Evolutionary conservation across 2,797 vertebrate species (phyloP), one percentile per base, ranked within the genome.

Genomic region (Acanthornis magna): DNA sequence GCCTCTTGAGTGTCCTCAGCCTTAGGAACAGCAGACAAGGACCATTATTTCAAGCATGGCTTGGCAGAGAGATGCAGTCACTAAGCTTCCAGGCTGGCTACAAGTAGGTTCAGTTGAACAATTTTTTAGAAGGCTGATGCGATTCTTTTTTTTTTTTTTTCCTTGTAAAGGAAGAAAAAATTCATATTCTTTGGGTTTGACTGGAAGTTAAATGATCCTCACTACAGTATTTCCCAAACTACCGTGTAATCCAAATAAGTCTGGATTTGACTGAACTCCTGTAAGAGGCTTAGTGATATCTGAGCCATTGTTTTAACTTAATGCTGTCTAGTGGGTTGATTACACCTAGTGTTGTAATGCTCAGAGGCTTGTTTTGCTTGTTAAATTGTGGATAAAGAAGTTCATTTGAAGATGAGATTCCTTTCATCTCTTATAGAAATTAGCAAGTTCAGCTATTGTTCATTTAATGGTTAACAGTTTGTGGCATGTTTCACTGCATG

Each of bases 271-370:
- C 68, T 5, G 43, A 85, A 79, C 85, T 93, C 71, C 36, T 26
- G 0, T 95, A 95, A 97, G 83, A 95, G 34, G 88, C 68, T 95
- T 96, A 89, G 54, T 92, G 89, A 73, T 94, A 96, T 76, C 76
- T 65, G 93, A 96, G 78, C 86, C 53, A 70, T 95, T 97, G 82
- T 94, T 96, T 91, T 83, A 94, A 58, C 53, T 74, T 85, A 92
- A 88, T 77, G 63, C 58, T 90, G 73, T 91, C 72, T 87, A 60
- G 66, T 93, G 62, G n/a, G 74, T 88, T 95, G 85, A 85, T 91
- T 95, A 50, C 71, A 85, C 91, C 54, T 83, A 55, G 25, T 72
- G 27, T 53, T 73, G 47, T 68, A 42, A 30, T 36, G 51, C 58
- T 93, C 17, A 53, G 62, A 73, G 36, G 32, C 75, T 92, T 88